These are phyloP conservation scores for Conus ventricosus DNA, from an alignment of 1,140 invertebrate genomes.

Conservation along the genomic window DNA sequence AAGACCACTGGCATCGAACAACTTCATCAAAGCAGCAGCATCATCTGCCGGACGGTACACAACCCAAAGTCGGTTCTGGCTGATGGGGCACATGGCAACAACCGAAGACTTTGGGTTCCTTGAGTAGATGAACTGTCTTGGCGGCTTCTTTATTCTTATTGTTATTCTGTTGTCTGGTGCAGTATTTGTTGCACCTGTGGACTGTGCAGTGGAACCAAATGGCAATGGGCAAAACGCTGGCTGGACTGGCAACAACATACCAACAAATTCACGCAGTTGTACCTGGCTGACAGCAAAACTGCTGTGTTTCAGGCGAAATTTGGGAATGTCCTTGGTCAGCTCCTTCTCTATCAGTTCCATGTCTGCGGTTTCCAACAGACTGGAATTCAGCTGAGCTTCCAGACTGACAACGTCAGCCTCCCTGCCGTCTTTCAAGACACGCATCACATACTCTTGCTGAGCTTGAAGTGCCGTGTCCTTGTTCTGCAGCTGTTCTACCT, in stretches of 20 bases:
- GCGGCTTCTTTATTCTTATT: background rate
- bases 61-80: background rate
- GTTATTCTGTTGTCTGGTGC: no score
- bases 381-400: background rate
- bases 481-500: background rate
- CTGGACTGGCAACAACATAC: background rate
- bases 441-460: slow-evolving; percentile 4
- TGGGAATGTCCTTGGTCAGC: background rate
- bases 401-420: background rate
- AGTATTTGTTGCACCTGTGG: background rate
- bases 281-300: no score
- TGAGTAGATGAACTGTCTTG: background rate
- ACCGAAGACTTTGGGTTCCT: background rate
- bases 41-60: background rate
- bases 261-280: background rate
- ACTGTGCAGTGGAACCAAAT: background rate
- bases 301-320: background rate
- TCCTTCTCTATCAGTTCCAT: background rate
- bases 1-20: background rate
- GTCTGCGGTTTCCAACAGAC: background rate
- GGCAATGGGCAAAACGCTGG: no score
- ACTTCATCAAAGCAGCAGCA: background rate
- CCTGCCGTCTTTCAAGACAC: background rate
- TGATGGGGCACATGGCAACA: background rate
- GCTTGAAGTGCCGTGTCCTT: background rate